A percentile compares a stretch with the other conserved stretches of the same genome.
phyloP scores from a whole-genome alignment of 2,113 vertebrate genomes.

The Dicerorhinus sumatrensis region DNA sequence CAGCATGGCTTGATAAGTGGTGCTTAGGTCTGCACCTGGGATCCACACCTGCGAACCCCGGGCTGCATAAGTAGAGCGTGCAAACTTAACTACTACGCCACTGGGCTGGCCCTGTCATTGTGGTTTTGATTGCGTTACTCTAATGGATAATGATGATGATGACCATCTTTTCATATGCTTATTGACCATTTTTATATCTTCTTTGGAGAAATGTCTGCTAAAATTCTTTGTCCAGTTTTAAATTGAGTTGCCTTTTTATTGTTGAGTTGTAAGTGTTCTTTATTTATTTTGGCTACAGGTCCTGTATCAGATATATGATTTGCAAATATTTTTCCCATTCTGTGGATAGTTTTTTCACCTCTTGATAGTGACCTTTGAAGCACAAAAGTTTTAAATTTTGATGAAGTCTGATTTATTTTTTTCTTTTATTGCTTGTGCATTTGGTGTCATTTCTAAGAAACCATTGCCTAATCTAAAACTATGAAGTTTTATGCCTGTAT shows the following conservation, averaged over 20 bases:
- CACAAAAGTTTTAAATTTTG: background rate
- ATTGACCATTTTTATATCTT: background rate
- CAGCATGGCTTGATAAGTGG: too few species aligned
- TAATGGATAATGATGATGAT: background rate
- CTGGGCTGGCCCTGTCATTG: background rate
- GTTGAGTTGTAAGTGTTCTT: background rate
- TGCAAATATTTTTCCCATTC: background rate
- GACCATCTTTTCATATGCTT: background rate
- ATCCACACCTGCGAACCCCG: too few species aligned
- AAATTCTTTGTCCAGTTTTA: background rate
- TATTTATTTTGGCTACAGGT: conserved; percentile 5
- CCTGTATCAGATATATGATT: background rate
- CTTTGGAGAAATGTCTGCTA: background rate
- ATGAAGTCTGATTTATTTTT: background rate
- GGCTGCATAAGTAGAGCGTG: too few species aligned
- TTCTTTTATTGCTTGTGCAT: background rate
- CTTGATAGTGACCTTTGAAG: background rate
- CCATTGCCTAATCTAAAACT: background rate
- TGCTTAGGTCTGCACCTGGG: too few species aligned
- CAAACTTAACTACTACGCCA: too few species aligned
- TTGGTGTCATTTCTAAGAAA: conserved; percentile 6
- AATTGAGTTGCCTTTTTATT: conserved; percentile 10
- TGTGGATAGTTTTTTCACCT: background rate
- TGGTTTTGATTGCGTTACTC: background rate
- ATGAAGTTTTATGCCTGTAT: background rate